These are phyloP conservation scores for Scopus umbretta DNA, from an alignment of 2,113 vertebrate species.

Conservation along the genomic window DNA sequence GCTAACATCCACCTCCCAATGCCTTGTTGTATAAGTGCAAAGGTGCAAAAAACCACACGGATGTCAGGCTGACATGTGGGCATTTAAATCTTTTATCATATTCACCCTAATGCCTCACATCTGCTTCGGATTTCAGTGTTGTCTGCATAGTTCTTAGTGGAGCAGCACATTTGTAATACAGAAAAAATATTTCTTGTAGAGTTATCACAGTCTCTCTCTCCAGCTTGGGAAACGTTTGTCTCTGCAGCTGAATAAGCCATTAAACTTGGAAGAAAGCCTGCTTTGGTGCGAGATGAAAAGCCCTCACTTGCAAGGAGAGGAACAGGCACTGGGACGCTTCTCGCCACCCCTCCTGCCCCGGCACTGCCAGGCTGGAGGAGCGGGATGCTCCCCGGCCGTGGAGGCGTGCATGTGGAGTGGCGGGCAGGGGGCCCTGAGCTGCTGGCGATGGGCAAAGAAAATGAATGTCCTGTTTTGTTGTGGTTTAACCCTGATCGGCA, in stretches of 20 bases:
- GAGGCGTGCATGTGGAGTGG: accelerated
- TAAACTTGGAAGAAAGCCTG: neutral
- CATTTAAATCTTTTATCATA: neutral
- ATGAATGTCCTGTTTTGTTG: too few relatives aligned
- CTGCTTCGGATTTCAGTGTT: neutral
- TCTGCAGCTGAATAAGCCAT: slow-evolving; percentile 3
- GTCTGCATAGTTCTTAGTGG: neutral
- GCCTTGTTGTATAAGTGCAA: neutral
- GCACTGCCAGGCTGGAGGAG: too few relatives aligned
- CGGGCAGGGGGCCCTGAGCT: neutral
- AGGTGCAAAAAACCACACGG: neutral
- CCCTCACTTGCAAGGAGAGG: neutral
- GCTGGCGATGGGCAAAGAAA: too few relatives aligned
- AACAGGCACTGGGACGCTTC: neutral
- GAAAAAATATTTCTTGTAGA: neutral
- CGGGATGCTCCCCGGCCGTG: neutral
- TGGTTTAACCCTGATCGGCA: too few relatives aligned
- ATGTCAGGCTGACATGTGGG: neutral
- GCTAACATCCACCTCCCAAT: neutral
- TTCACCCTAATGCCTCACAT: neutral
- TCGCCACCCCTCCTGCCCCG: neutral
- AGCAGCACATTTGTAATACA: neutral
- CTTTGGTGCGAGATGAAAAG: neutral
- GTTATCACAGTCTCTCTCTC: neutral
- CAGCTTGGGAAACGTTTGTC: neutral